phyloP scores from a whole-genome alignment of 2,113 vertebrate species.

The Saccopteryx leptura region DNA sequence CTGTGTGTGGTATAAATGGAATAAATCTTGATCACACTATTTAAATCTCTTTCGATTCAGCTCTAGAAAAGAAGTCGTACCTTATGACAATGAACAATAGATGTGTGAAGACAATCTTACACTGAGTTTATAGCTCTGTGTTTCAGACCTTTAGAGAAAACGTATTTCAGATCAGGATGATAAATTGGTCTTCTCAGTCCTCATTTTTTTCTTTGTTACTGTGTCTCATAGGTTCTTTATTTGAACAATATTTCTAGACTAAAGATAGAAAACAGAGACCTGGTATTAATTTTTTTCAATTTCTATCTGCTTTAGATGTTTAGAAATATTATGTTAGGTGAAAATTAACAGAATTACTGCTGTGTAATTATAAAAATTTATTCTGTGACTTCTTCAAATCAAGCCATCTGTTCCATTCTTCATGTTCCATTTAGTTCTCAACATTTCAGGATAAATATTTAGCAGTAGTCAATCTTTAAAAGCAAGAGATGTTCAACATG shows the following conservation, averaged over 20 bases:
- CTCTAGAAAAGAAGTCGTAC: constrained; percentile 22
- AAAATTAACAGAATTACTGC: neutral
- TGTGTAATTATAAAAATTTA: neutral
- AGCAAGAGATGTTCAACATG: neutral
- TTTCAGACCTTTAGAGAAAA: constrained; percentile 27
- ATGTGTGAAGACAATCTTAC: neutral
- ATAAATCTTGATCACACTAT: neutral
- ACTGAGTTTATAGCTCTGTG: neutral
- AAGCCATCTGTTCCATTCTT: neutral
- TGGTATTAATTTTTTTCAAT: constrained; percentile 53
- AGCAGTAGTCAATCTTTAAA: constrained; percentile 14
- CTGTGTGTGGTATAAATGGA: constrained; percentile 23
- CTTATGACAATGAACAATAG: neutral
- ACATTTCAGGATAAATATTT: constrained; percentile 30
- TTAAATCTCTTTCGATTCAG: constrained; percentile 38
- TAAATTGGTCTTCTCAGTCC: neutral
- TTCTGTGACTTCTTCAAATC: neutral
- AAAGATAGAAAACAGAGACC: neutral
- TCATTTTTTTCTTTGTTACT: neutral
- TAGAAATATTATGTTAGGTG: neutral
- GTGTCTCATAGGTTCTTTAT: neutral
- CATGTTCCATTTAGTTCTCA: constrained; percentile 1
- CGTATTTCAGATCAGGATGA: neutral
- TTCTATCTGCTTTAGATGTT: neutral
- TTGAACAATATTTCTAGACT: constrained; percentile 36